These are phyloP conservation scores for Tineola bisselliella DNA, from an alignment of 2,888 invertebrate species.

Conservation along the genomic window DNA sequence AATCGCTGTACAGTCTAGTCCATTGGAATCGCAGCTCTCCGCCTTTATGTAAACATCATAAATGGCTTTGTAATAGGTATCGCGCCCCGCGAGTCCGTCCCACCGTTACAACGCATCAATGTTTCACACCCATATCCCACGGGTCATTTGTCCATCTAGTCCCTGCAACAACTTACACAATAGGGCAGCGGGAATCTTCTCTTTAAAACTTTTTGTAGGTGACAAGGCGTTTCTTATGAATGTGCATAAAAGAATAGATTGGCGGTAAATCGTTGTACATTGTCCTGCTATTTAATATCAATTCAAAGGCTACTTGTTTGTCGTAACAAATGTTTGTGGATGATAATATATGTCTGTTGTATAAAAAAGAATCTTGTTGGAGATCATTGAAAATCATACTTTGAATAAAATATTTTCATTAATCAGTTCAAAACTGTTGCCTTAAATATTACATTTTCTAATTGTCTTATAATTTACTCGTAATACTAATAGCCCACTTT, in stretches of 20 bases:
- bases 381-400: too few relatives aligned
- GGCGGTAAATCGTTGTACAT: slow-evolving; percentile 63
- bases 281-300: slow-evolving; percentile 57
- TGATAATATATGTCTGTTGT: slow-evolving; percentile 42
- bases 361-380: slow-evolving; percentile 32
- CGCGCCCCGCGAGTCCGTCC: slow-evolving; percentile 32
- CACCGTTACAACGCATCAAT: slow-evolving; percentile 49
- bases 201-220: slow-evolving; percentile 57
- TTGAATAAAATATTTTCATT: too few relatives aligned
- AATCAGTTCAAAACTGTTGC: too few relatives aligned
- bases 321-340: slow-evolving; percentile 47
- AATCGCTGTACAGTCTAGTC: slow-evolving; percentile 37
- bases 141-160: slow-evolving; percentile 58
- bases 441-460: too few relatives aligned
- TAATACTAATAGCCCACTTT: too few relatives aligned
- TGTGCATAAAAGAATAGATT: slow-evolving; percentile 59
- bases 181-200: slow-evolving; percentile 58
- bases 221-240: slow-evolving; percentile 54
- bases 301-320: slow-evolving; percentile 44
- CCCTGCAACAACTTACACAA: slow-evolving; percentile 47
- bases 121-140: slow-evolving; percentile 53
- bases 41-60: slow-evolving; percentile 56
- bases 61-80: slow-evolving; percentile 58
- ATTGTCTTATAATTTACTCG: too few relatives aligned
- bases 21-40: slow-evolving; percentile 37